Conservation (phyloP, 2,888 invertebrate genomes). For the Ferdinandea cuprea region DNA sequence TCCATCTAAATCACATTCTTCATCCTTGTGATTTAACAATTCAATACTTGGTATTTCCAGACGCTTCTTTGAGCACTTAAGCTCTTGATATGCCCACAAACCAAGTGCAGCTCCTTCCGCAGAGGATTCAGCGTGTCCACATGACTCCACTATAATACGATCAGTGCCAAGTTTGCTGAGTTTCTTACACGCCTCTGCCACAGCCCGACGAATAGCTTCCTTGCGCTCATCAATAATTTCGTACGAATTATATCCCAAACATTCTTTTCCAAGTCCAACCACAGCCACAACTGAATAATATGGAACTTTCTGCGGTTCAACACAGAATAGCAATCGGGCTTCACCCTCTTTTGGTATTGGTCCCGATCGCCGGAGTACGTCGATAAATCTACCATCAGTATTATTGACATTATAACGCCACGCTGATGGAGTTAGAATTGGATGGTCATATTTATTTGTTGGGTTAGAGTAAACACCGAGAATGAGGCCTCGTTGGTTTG, state of each 20-base stretch:
- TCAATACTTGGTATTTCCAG: constrained; percentile 79
- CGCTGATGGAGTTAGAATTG: constrained; percentile 85
- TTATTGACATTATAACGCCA: constrained; percentile 84
- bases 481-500: constrained; percentile 84
- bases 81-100: constrained; percentile 87
- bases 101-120: constrained; percentile 90
- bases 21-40: constrained; percentile 85
- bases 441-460: too few relatives aligned
- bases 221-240: constrained; percentile 90
- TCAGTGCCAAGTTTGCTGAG: constrained; percentile 85
- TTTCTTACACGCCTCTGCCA: constrained; percentile 86
- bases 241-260: constrained; percentile 86
- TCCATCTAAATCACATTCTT: constrained; percentile 87
- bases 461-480: constrained; percentile 86
- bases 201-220: constrained; percentile 89
- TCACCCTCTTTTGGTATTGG: constrained; percentile 84
- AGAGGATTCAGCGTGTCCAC: constrained; percentile 89
- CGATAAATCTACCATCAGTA: constrained; percentile 84
- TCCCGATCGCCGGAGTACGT: constrained; percentile 83
- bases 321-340: constrained; percentile 88
- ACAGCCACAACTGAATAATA: constrained; percentile 87
- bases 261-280: constrained; percentile 89
- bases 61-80: constrained; percentile 78
- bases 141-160: constrained; percentile 88
- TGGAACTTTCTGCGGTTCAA: constrained; percentile 84